phyloP scores from a whole-genome alignment of 2,888 invertebrate species.

The Caenorhabditis virilis region DNA sequence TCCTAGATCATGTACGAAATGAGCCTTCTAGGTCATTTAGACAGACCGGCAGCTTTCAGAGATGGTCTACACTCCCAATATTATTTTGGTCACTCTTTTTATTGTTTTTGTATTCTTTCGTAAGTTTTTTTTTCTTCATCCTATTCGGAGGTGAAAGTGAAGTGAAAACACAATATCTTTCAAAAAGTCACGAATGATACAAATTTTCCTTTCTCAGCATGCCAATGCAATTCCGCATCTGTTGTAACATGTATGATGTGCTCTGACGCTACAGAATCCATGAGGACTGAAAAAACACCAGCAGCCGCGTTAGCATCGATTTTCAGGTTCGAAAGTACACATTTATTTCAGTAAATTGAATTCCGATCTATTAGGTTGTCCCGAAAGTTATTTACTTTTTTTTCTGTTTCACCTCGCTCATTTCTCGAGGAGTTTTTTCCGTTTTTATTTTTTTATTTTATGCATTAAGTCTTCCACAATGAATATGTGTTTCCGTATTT shows the following conservation, averaged over 20 bases:
- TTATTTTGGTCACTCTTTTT: not conserved
- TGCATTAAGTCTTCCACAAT: no score
- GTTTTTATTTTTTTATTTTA: conserved; percentile 1
- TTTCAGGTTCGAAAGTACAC: no score
- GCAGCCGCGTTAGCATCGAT: conserved; percentile 22
- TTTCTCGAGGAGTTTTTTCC: no score
- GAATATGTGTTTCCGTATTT: no score
- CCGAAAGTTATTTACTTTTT: no score
- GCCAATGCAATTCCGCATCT: conserved; percentile 21
- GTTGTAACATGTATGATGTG: conserved; percentile 35
- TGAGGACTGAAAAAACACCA: conserved; percentile 16
- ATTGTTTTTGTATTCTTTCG: not conserved
- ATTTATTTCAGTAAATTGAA: no score
- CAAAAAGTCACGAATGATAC: no score
- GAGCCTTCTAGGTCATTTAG: not conserved
- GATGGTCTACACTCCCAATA: not conserved
- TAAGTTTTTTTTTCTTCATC: not conserved
- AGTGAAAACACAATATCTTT: no score
- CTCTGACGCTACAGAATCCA: conserved; percentile 19
- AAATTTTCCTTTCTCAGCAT: conserved; percentile 2
- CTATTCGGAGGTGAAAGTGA: not conserved
- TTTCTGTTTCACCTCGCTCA: no score
- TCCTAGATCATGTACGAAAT: not conserved
- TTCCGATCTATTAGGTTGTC: no score
- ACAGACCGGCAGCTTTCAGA: not conserved